Percentiles rank a stretch among this genome's conserved stretches.
Conservation (phyloP, 92 coral and sea anemone genomes). For the Phenganax stokvisi region DNA sequence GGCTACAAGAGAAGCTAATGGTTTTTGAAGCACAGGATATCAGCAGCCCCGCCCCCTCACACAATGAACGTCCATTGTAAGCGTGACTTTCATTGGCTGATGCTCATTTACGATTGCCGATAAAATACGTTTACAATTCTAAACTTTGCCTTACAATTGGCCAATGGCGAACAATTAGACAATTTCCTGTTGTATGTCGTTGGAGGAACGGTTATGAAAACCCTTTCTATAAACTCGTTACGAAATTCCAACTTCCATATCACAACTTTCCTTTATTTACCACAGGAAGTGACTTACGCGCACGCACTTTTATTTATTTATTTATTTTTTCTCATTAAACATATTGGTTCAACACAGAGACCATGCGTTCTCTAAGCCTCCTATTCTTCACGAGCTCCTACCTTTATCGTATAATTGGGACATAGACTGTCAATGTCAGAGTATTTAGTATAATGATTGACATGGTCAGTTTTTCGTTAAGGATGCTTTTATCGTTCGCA, state of each 20-base stretch:
- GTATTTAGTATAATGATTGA: conserved; percentile 14
- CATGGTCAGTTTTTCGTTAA: conserved; percentile 9
- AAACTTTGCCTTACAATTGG: conserved; percentile 97
- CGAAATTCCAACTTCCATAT: conserved; percentile 5
- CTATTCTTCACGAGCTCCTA: neutral
- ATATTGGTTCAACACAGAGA: neutral
- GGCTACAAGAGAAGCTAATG: conserved; percentile 80
- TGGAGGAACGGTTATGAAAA: conserved; percentile 23
- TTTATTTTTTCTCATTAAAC: conserved; percentile 29
- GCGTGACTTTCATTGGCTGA: conserved; percentile 75
- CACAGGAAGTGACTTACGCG: conserved; percentile 29
- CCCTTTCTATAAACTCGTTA: conserved; percentile 5
- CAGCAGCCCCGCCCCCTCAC: conserved; percentile 93
- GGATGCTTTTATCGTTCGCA: conserved; percentile 35
- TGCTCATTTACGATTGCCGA: conserved; percentile 74
- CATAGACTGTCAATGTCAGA: conserved; percentile 27
- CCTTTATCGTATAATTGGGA: conserved; percentile 31
- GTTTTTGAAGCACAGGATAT: conserved; percentile 90
- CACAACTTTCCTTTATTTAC: conserved; percentile 2
- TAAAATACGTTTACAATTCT: conserved; percentile 90
- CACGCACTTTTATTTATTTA: conserved; percentile 13
- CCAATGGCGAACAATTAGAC: conserved; percentile 86
- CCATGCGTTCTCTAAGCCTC: neutral
- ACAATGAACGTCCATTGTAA: conserved; percentile 76
- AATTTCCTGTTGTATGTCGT: conserved; percentile 63